Base-by-base conservation (phyloP, 2,113 vertebrate species). In the Oncorhynchus tshawytscha region DNA sequence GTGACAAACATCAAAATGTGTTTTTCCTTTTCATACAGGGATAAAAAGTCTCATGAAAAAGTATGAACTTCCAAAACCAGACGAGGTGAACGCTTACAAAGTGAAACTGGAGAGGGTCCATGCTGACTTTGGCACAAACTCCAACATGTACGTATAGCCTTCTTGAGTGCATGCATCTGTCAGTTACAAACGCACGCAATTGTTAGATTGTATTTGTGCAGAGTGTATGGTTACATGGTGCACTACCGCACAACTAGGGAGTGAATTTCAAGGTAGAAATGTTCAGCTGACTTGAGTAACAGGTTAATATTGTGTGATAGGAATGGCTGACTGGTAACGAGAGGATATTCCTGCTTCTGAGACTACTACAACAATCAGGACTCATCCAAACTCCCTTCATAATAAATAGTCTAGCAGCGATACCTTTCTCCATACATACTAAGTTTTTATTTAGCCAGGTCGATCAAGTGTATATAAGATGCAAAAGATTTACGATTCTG, bases 91-190 rank as follows among this genome's bases (percentile, higher is more conserved):
- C 29, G 4, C 71, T 72, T 92, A 93, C 81, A 98, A 99, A 83
- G 95, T 96, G 88, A 99, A 96, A 78, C 67, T 99, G 75, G 96
- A 98, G 83, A 95, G 94, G 85, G 95, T 96, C 82, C 95, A 99
- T 64, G 91, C 92, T n/a, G 96, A 98, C 59, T 94, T 97, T 83
- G 80, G 74, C 13, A 85, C 91, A 71, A 91, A 67, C 48, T 51
- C 88, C 67, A 93, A 90, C 80, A 49, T 9, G 97, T 99, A 92
- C 96, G 97, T 92, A 45, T 45, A 45, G 39, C 39, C 9, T 45
- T 45, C 9, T 45, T 45, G 2, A 45, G 9, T 45, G 39, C 9
- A 45, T 45, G 39, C 39, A 45, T 45, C 39, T 12, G 9, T 45
- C 39, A 45, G 39, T 45, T 45, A 45, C 39, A 45, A 45, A 11